A percentile compares a stretch with the other conserved stretches of the same genome.
These are phyloP conservation scores for Parasteatoda lunata DNA, from an alignment of 2,888 invertebrate genomes.

Conservation along the genomic window DNA sequence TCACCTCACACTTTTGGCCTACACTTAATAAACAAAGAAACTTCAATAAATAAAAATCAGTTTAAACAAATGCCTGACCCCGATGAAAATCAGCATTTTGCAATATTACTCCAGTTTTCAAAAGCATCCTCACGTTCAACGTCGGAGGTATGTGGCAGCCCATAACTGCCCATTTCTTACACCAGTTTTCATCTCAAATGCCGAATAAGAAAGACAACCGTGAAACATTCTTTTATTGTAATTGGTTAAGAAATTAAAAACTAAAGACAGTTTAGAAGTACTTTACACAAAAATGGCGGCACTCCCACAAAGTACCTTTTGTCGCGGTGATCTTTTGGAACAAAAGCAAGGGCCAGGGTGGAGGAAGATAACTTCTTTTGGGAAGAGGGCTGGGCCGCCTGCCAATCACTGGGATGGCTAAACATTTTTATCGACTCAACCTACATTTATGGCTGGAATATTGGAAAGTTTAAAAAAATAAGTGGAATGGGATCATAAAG, in stretches of 20 bases:
- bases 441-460: slow-evolving; percentile 28
- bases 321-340: not conserved
- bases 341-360: slow-evolving; percentile 40
- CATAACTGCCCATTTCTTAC: not conserved
- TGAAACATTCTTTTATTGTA: slow-evolving; percentile 37
- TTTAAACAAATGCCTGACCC: too few species aligned
- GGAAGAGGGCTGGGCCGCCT: slow-evolving; percentile 46
- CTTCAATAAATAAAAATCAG: too few species aligned
- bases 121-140: not conserved
- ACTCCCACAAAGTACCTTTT: slow-evolving; percentile 45
- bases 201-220: slow-evolving; percentile 53
- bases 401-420: slow-evolving; percentile 43
- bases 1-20: too few species aligned
- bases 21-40: too few species aligned
- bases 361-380: slow-evolving; percentile 55
- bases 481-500: slow-evolving; percentile 2
- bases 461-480: slow-evolving; percentile 1
- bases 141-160: not conserved
- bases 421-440: slow-evolving; percentile 40
- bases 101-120: not conserved
- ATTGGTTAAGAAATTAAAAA: slow-evolving; percentile 17
- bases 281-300: slow-evolving; percentile 16
- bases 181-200: not conserved
- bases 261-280: not conserved
- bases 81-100: not conserved